phyloP scores from a whole-genome alignment of 2,113 vertebrate genomes.

The Murina feae region DNA sequence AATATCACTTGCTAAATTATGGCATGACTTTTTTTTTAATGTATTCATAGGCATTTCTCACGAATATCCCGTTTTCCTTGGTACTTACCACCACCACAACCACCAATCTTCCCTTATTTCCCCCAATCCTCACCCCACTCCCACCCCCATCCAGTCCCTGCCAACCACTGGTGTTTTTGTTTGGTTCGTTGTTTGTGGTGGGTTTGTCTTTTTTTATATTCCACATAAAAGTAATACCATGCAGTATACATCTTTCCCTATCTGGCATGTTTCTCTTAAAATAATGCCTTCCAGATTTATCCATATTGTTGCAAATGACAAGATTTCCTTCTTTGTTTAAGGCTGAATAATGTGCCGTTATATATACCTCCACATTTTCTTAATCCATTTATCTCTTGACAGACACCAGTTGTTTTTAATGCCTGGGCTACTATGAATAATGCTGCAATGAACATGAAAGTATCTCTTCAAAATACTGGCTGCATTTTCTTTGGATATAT shows the following conservation, averaged over 20 bases:
- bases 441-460: background rate
- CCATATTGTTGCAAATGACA: background rate
- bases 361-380: background rate
- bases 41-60: background rate
- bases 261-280: background rate
- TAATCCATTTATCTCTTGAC: background rate
- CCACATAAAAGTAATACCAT: background rate
- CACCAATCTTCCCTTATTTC: background rate
- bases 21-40: constrained; percentile 7
- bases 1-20: background rate
- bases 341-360: background rate
- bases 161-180: background rate
- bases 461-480: background rate
- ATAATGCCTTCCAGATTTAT: background rate
- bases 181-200: background rate
- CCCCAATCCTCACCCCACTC: too few species aligned
- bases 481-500: background rate
- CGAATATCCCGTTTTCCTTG: background rate
- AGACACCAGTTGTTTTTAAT: background rate
- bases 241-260: background rate
- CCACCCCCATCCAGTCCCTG: too few species aligned
- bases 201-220: background rate
- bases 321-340: background rate
- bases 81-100: background rate
- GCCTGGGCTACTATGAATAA: background rate